Percentiles rank a stretch among this genome's conserved stretches.
Evolutionary conservation across 2,797 vertebrate species (phyloP).

Genomic region (Valencia hispanica): DNA sequence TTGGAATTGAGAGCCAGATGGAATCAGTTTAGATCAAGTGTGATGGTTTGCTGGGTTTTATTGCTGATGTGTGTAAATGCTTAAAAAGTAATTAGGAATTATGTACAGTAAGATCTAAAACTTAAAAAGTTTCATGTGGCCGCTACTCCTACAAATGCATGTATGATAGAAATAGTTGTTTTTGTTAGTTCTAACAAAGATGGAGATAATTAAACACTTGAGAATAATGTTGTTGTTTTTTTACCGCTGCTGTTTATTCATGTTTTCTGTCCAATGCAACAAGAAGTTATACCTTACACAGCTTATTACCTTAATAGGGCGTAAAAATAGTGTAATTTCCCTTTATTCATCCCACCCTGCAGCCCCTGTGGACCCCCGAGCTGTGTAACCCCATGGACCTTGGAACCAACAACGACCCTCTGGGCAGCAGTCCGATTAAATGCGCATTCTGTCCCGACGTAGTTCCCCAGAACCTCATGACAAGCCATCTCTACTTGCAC

Average conservation of each 20-base stretch:
- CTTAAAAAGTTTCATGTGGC: constrained; percentile 26
- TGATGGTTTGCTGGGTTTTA: constrained; percentile 59
- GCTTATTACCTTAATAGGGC: not conserved
- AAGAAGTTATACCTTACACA: constrained; percentile 10
- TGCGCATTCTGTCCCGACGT: constrained; percentile 95
- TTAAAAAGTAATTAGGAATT: constrained; percentile 56
- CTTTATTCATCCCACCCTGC: constrained; percentile 74
- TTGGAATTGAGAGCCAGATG: constrained; percentile 74
- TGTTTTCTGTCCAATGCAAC: constrained; percentile 37
- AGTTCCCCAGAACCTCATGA: constrained; percentile 91
- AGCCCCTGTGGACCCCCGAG: constrained; percentile 91
- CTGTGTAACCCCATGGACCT: constrained; percentile 74
- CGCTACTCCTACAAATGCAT: constrained; percentile 16
- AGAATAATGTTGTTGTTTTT: constrained; percentile 31
- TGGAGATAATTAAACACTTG: constrained; percentile 51
- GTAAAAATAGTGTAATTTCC: constrained; percentile 39
- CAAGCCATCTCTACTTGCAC: constrained; percentile 96
- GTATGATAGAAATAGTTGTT: constrained; percentile 23
- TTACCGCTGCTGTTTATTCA: constrained; percentile 21
- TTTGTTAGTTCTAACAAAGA: constrained; percentile 37
- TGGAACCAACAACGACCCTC: constrained; percentile 76
- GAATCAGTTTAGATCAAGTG: constrained; percentile 67
- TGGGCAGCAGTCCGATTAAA: constrained; percentile 79
- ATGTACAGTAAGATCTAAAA: constrained; percentile 42
- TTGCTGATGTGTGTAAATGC: constrained; percentile 68